These are phyloP conservation scores for Zophobas morio DNA, from an alignment of 1,140 invertebrate species.

Conservation along the genomic window DNA sequence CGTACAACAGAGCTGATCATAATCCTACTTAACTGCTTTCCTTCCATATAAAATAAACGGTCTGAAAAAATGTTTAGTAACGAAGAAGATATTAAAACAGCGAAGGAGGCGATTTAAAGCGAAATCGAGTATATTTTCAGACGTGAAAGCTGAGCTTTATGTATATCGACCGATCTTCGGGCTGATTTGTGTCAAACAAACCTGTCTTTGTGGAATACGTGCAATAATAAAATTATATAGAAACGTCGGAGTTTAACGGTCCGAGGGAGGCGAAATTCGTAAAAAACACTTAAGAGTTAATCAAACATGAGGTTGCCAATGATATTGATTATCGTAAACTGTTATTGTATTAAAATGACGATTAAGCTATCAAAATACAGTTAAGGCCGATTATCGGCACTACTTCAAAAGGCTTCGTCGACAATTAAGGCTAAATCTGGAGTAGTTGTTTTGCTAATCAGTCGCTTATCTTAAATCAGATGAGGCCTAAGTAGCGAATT, in stretches of 20 bases:
- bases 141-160: slow-evolving; percentile 12
- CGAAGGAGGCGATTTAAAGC: slow-evolving; percentile 16
- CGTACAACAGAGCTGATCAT: slow-evolving; percentile 36
- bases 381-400: slow-evolving; percentile 34
- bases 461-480: slow-evolving; percentile 51
- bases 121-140: slow-evolving; percentile 21
- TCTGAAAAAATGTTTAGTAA: slow-evolving; percentile 23
- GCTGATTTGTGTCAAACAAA: slow-evolving; percentile 10
- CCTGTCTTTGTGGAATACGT: not conserved
- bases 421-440: slow-evolving; percentile 47
- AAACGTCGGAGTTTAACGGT: not conserved
- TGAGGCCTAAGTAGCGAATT: slow-evolving; percentile 43
- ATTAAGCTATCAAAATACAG: slow-evolving; percentile 11
- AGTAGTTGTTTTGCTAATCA: slow-evolving; percentile 52
- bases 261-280: not conserved
- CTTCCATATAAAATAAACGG: slow-evolving; percentile 30
- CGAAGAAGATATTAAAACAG: slow-evolving; percentile 21
- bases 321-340: slow-evolving; percentile 10
- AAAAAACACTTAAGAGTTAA: slow-evolving; percentile 21
- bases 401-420: slow-evolving; percentile 47
- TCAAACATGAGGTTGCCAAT: slow-evolving; percentile 10
- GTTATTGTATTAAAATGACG: slow-evolving; percentile 39
- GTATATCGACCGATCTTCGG: slow-evolving; percentile 3
- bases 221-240: not conserved
- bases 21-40: slow-evolving; percentile 46